Percentiles rank a stretch among this genome's conserved stretches.
These are phyloP conservation scores for Aphodius granarius DNA, from an alignment of 2,888 invertebrate genomes.

Conservation along the genomic window DNA sequence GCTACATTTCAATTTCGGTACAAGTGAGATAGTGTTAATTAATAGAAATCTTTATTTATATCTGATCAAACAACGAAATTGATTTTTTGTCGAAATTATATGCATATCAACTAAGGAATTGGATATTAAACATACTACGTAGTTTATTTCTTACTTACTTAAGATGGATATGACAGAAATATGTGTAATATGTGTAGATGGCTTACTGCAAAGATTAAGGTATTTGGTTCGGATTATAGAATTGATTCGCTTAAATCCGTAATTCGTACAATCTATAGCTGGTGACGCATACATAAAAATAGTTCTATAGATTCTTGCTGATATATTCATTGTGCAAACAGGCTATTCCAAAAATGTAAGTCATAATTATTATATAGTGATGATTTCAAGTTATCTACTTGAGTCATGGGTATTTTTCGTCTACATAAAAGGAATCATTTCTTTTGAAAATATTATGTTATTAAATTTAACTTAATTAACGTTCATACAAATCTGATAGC, in stretches of 20 bases:
- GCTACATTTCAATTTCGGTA: neutral
- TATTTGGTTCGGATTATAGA: neutral
- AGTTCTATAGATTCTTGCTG: neutral
- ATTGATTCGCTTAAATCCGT: neutral
- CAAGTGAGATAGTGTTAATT: neutral
- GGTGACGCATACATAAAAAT: neutral
- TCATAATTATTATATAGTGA: too few species aligned
- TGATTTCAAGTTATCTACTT: too few species aligned
- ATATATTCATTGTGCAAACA: neutral
- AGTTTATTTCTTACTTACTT: neutral
- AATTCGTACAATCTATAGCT: neutral
- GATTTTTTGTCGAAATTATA: neutral
- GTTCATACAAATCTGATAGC: too few species aligned
- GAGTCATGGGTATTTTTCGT: too few species aligned
- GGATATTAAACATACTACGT: neutral
- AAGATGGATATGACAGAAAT: neutral
- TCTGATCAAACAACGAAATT: neutral
- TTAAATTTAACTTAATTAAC: too few species aligned
- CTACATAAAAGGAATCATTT: too few species aligned
- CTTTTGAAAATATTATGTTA: too few species aligned
- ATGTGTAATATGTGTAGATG: neutral
- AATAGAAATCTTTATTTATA: neutral
- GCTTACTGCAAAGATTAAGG: neutral
- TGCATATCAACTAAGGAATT: neutral
- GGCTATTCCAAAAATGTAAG: too few species aligned